A percentile compares a stretch with the other conserved stretches of the same genome.
phyloP scores from a whole-genome alignment of 2,888 invertebrate species.

The Andrena dorsata region DNA sequence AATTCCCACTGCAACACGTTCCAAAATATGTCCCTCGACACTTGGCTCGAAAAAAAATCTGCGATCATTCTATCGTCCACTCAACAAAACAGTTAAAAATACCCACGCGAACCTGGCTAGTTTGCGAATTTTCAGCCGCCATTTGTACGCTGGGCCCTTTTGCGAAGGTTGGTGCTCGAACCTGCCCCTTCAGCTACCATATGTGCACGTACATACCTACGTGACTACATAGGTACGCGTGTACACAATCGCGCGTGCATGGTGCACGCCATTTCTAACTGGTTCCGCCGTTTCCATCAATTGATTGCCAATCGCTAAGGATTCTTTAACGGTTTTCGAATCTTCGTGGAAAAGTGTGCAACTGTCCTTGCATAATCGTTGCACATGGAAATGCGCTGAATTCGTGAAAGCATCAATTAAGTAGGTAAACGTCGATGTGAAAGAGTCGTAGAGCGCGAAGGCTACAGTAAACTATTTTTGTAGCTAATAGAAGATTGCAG shows the following conservation, averaged over 20 bases:
- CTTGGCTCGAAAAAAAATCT: neutral
- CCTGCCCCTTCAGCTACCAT: constrained; percentile 68
- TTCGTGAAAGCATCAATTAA: neutral
- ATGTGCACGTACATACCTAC: constrained; percentile 47
- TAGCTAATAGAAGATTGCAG: constrained; percentile 26
- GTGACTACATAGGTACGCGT: constrained; percentile 43
- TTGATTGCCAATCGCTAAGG: neutral
- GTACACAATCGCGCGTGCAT: constrained; percentile 34
- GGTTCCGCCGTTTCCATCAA: neutral
- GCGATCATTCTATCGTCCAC: neutral
- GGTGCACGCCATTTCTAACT: constrained; percentile 50
- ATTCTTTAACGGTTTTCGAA: too few species aligned
- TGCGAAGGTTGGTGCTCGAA: constrained; percentile 71
- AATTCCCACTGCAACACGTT: neutral
- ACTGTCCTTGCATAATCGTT: neutral
- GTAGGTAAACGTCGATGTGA: neutral
- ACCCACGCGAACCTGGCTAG: constrained; percentile 1
- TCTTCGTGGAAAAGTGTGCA: neutral
- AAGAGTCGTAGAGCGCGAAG: neutral
- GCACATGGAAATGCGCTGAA: too few species aligned
- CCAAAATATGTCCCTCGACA: neutral
- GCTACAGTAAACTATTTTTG: constrained; percentile 9
- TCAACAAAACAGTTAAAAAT: neutral
- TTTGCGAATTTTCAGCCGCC: constrained; percentile 75
- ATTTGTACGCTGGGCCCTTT: constrained; percentile 79